Conservation (phyloP, 2,888 invertebrate genomes). For the Phrixothrix hirtus region DNA sequence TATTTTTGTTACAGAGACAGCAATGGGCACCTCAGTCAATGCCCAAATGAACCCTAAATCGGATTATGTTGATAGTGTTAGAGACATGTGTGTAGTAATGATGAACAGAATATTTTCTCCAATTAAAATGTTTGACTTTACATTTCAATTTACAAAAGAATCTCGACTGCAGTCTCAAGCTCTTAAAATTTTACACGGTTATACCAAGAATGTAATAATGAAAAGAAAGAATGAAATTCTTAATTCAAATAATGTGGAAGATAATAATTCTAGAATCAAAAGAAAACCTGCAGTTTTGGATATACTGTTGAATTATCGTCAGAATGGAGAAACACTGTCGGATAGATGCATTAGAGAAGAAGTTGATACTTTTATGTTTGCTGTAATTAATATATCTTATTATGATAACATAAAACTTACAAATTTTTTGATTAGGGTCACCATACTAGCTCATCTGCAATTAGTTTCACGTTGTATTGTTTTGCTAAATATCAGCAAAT, state of each 20-base stretch:
- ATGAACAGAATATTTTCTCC: constrained; percentile 46
- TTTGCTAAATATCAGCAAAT: constrained; percentile 54
- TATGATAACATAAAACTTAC: no score
- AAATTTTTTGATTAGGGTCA: constrained; percentile 57
- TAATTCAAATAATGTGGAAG: neutral
- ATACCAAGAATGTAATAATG: constrained; percentile 61
- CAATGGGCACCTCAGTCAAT: constrained; percentile 73
- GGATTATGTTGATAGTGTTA: constrained; percentile 74
- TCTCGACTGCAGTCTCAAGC: constrained; percentile 62
- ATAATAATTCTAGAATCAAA: constrained; percentile 53
- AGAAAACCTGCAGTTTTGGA: constrained; percentile 68
- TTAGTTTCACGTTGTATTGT: constrained; percentile 56
- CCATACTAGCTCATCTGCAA: constrained; percentile 57
- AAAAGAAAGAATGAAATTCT: constrained; percentile 54
- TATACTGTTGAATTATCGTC: constrained; percentile 57
- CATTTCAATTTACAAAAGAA: constrained; percentile 61
- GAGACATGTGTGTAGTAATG: constrained; percentile 53
- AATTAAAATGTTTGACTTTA: constrained; percentile 57
- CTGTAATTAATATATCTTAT: constrained; percentile 58
- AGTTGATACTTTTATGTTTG: constrained; percentile 77
- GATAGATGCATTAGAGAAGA: constrained; percentile 68
- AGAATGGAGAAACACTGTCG: constrained; percentile 52
- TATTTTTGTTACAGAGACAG: constrained; percentile 1
- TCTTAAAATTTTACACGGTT: constrained; percentile 58
- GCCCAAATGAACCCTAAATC: constrained; percentile 71